Percentiles rank a stretch among this genome's conserved stretches.
Evolutionary conservation across 1,140 invertebrate genomes (phyloP).

Genomic region (Plutomurus gul): DNA sequence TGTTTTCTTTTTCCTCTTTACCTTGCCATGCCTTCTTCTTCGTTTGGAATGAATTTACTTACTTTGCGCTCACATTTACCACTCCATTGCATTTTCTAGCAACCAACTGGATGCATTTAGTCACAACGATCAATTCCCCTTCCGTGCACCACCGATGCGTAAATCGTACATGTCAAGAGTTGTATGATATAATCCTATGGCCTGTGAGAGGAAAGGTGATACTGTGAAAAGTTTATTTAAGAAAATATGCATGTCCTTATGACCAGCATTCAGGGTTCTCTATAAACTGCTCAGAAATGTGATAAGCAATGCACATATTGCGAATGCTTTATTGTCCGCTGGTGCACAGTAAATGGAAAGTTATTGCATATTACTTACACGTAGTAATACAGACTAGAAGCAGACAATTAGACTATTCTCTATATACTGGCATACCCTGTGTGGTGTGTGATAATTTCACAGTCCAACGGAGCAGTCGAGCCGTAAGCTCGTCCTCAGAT

Average conservation of each 20-base stretch:
- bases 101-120: not conserved
- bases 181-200: slow-evolving; percentile 18
- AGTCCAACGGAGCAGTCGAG: not conserved
- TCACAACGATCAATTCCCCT: not conserved
- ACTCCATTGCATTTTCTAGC: not conserved
- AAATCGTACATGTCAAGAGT: slow-evolving; percentile 6
- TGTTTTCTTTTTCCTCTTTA: slow-evolving; percentile 21
- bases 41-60: not conserved
- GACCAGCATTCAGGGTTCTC: not conserved
- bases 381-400: no score
- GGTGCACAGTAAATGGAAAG: not conserved
- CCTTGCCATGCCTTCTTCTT: no score
- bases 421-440: not conserved
- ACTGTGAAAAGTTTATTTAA: slow-evolving; percentile 20
- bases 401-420: no score
- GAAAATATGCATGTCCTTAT: slow-evolving; percentile 27
- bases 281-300: not conserved
- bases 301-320: not conserved
- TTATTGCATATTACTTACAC: not conserved
- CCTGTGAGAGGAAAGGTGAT: not conserved
- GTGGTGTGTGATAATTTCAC: slow-evolving; percentile 1
- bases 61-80: not conserved
- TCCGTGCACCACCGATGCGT: not conserved
- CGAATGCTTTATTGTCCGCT: not conserved
- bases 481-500: slow-evolving; percentile 8